A percentile compares a stretch with the other conserved stretches of the same genome.
phyloP scores from a whole-genome alignment of 2,113 vertebrate genomes.

The Myrmecobius fasciatus region DNA sequence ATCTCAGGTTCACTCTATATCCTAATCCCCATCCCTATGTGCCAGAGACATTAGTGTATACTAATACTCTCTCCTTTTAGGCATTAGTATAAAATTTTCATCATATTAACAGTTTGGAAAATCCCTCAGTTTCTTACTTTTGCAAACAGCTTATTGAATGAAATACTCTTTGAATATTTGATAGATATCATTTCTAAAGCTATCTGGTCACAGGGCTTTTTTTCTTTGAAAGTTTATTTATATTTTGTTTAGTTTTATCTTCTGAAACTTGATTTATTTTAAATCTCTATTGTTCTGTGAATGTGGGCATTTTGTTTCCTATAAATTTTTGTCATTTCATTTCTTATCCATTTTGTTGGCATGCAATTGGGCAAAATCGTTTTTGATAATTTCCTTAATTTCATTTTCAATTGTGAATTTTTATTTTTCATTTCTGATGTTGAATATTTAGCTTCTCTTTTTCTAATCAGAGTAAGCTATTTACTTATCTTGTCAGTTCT shows the following conservation, averaged over 20 bases:
- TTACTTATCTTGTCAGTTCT: no score
- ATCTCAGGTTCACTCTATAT: neutral
- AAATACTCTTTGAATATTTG: neutral
- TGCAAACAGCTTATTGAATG: neutral
- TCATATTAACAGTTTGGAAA: neutral
- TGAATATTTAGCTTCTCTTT: no score
- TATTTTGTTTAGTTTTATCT: neutral
- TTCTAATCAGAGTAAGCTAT: no score
- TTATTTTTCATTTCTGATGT: neutral
- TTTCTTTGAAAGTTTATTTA: neutral
- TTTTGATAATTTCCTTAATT: neutral
- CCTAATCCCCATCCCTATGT: neutral
- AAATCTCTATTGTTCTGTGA: neutral
- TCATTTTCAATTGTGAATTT: neutral
- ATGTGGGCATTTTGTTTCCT: neutral
- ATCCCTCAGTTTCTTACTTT: neutral
- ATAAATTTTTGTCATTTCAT: neutral
- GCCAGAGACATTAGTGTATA: neutral
- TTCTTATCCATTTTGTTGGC: neutral
- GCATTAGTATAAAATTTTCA: neutral
- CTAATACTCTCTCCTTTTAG: neutral
- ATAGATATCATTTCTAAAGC: neutral
- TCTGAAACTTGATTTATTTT: neutral
- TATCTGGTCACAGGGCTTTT: neutral
- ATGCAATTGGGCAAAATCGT: neutral